A percentile compares a stretch with the other conserved stretches of the same genome.
Evolutionary conservation across 2,113 vertebrate genomes (phyloP).

Genomic region (Pelvicachromis taeniatus): DNA sequence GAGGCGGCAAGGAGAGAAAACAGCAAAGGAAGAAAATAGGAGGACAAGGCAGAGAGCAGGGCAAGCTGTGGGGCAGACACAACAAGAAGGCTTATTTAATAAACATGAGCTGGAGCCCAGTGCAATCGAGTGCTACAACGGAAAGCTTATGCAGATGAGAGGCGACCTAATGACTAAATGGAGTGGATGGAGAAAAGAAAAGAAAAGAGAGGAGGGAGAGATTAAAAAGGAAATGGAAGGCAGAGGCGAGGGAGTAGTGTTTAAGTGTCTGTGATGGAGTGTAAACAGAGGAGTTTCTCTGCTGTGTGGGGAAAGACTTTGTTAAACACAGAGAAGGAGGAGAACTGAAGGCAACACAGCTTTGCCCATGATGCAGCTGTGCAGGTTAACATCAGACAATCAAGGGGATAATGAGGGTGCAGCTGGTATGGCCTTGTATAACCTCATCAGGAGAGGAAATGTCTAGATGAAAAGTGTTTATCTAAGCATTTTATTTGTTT

Average conservation of each 20-base stretch:
- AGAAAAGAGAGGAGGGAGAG: slow-evolving; percentile 59
- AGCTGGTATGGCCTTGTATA: neutral
- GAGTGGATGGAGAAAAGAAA: slow-evolving; percentile 65
- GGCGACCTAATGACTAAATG: slow-evolving; percentile 71
- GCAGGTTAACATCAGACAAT: slow-evolving; percentile 18
- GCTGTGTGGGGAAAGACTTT: slow-evolving; percentile 37
- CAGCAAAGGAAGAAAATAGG: slow-evolving; percentile 42
- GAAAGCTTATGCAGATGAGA: slow-evolving; percentile 73
- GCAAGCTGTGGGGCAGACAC: slow-evolving; percentile 60
- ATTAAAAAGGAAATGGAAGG: slow-evolving; percentile 62
- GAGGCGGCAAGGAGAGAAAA: slow-evolving; percentile 11
- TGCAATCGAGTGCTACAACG: slow-evolving; percentile 59
- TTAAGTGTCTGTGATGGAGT: slow-evolving; percentile 70
- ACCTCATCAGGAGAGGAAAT: neutral
- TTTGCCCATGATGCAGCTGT: slow-evolving; percentile 23
- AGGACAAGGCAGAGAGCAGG: slow-evolving; percentile 48
- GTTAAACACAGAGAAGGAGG: slow-evolving; percentile 49
- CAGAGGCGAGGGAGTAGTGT: slow-evolving; percentile 56
- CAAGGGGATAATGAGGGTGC: neutral
- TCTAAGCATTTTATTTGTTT: neutral
- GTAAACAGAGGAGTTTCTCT: slow-evolving; percentile 66
- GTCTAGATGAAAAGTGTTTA: neutral
- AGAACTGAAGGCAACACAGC: slow-evolving; percentile 10
- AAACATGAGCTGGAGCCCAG: slow-evolving; percentile 71
- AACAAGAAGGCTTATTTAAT: slow-evolving; percentile 72